phyloP scores from a whole-genome alignment of 2,888 invertebrate genomes.

The Apodemia duryi region DNA sequence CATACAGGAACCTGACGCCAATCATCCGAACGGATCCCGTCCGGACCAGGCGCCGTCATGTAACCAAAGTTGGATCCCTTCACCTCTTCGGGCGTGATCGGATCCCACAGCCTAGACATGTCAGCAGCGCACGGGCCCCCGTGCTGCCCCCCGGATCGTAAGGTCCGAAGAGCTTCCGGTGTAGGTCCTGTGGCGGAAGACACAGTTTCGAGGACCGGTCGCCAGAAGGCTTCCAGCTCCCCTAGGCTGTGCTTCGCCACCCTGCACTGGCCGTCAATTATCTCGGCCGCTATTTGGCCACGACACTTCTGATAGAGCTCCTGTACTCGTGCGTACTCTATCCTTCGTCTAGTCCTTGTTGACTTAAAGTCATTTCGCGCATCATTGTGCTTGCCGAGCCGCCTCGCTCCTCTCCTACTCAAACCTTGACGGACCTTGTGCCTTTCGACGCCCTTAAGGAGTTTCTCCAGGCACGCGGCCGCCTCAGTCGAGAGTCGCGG shows the following conservation, averaged over 20 bases:
- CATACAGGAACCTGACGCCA: constrained; percentile 28
- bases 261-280: constrained; percentile 28
- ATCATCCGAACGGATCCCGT: constrained; percentile 30
- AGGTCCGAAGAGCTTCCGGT: constrained; percentile 9
- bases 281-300: constrained; percentile 28
- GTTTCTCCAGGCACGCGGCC: background rate
- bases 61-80: constrained; percentile 17
- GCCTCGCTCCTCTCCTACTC: constrained; percentile 17
- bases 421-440: constrained; percentile 12
- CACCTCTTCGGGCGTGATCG: constrained; percentile 30
- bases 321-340: constrained; percentile 31
- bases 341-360: constrained; percentile 20
- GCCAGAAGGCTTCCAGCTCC: constrained; percentile 32
- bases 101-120: constrained; percentile 20
- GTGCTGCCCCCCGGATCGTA: background rate
- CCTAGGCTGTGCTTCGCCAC: constrained; percentile 24
- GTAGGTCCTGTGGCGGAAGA: constrained; percentile 21
- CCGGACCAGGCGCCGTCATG: constrained; percentile 33
- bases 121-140: background rate
- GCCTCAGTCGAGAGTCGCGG: background rate
- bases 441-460: constrained; percentile 18
- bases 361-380: constrained; percentile 15
- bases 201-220: constrained; percentile 27
- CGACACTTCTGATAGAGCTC: constrained; percentile 27
- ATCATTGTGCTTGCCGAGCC: background rate